phyloP scores from a whole-genome alignment of 2,113 vertebrate species.

The Orientallactaga bullata region DNA sequence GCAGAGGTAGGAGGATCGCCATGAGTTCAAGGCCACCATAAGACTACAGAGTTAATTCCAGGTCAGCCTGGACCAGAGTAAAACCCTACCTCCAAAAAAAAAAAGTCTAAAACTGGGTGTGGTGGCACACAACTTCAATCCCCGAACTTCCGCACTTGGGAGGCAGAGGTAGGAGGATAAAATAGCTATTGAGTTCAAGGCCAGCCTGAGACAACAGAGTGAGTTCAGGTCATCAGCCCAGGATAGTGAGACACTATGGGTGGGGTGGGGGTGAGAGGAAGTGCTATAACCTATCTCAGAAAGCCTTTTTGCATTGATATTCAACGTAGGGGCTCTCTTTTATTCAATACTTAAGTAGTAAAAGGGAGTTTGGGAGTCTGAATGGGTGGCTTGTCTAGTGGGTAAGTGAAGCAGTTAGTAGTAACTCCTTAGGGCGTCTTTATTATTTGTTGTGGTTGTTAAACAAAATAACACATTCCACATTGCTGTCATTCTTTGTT shows the following conservation, averaged over 20 bases:
- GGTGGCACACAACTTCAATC: no score
- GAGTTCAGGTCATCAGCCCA: no score
- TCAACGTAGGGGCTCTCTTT: background rate
- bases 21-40: no score
- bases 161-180: no score
- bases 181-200: no score
- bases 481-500: background rate
- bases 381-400: background rate
- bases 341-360: conserved; percentile 22
- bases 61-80: no score
- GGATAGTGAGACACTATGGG: background rate
- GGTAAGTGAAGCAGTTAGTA: background rate
- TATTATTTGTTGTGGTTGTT: background rate
- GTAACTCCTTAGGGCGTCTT: background rate
- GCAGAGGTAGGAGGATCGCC: no score
- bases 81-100: no score
- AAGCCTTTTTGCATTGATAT: background rate
- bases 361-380: background rate
- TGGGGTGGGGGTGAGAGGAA: no score
- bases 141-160: no score
- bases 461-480: background rate
- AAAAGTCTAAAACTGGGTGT: background rate
- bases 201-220: no score
- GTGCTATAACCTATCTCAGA: background rate
- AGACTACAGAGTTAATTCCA: no score